A percentile compares a stretch with the other conserved stretches of the same genome.
Conservation (phyloP, 2,888 invertebrate species). For the Drosophila dives region DNA sequence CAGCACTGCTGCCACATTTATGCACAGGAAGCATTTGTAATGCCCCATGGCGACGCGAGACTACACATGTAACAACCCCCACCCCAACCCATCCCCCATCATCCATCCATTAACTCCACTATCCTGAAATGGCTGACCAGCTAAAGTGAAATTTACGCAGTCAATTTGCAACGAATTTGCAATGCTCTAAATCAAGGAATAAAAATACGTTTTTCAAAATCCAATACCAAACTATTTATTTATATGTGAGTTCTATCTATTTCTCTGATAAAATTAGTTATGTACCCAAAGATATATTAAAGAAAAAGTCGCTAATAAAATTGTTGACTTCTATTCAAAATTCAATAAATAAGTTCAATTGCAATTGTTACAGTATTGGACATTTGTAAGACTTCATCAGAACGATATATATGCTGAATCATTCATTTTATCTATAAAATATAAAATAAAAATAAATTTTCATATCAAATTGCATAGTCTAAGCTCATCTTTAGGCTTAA, state of each 20-base stretch:
- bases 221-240: neutral
- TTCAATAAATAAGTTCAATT: neutral
- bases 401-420: neutral
- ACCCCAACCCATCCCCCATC: neutral
- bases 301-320: neutral
- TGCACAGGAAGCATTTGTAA: slow-evolving; percentile 78
- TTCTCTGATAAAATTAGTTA: neutral
- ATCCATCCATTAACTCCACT: neutral
- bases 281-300: neutral
- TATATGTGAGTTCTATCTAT: neutral
- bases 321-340: neutral
- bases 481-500: slow-evolving; percentile 17
- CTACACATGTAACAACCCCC: slow-evolving; percentile 27
- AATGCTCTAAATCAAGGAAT: slow-evolving; percentile 13
- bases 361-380: neutral
- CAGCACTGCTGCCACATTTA: slow-evolving; percentile 71
- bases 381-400: neutral
- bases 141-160: slow-evolving; percentile 2
- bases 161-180: slow-evolving; percentile 25
- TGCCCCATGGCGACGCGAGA: slow-evolving; percentile 44
- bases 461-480: neutral
- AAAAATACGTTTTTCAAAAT: neutral
- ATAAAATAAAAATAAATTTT: too few relatives aligned
- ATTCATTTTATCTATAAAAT: neutral
- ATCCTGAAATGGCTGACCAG: slow-evolving; percentile 13